These are phyloP conservation scores for Maccullochella peelii DNA, from an alignment of 2,113 vertebrate species.

Conservation along the genomic window DNA sequence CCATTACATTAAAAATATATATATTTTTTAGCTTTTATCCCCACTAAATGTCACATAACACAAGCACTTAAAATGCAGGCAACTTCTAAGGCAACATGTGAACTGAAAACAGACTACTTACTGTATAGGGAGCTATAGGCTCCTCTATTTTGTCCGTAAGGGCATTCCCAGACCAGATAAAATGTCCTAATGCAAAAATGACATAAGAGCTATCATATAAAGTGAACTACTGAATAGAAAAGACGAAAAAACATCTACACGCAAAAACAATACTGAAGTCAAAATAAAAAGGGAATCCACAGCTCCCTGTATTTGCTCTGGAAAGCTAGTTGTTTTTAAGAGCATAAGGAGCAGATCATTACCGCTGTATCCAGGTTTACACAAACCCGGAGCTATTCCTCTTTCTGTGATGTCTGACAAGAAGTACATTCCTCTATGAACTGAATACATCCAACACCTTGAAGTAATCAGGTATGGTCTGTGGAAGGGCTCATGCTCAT, in stretches of 20 bases:
- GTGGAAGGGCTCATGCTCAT: constrained; percentile 38
- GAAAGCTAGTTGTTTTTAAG: constrained; percentile 2
- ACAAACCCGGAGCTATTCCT: constrained; percentile 4
- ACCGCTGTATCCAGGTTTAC: constrained; percentile 37
- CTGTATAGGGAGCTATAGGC: constrained; percentile 47
- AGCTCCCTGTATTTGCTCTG: constrained; percentile 30
- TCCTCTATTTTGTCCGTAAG: constrained; percentile 27
- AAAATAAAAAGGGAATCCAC: constrained; percentile 63
- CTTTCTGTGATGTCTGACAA: constrained; percentile 40
- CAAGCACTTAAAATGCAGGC: constrained; percentile 82
- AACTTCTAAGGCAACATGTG: constrained; percentile 86
- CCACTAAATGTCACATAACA: constrained; percentile 70
- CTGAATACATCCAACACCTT: constrained; percentile 33
- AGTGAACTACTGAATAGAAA: constrained; percentile 73
- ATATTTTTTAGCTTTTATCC: constrained; percentile 28
- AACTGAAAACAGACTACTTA: constrained; percentile 79
- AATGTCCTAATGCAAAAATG: constrained; percentile 61
- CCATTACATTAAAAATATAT: constrained; percentile 49
- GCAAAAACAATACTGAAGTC: constrained; percentile 74
- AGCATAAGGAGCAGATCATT: constrained; percentile 29
- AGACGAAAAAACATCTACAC: constrained; percentile 68
- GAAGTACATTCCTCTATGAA: constrained; percentile 21
- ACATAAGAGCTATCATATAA: constrained; percentile 64
- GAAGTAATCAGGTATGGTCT: neutral
- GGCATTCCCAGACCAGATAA: constrained; percentile 59